A percentile compares a stretch with the other conserved stretches of the same genome.
phyloP scores from a whole-genome alignment of 2,797 vertebrate genomes.

The Rhadinocentrus ornatus region DNA sequence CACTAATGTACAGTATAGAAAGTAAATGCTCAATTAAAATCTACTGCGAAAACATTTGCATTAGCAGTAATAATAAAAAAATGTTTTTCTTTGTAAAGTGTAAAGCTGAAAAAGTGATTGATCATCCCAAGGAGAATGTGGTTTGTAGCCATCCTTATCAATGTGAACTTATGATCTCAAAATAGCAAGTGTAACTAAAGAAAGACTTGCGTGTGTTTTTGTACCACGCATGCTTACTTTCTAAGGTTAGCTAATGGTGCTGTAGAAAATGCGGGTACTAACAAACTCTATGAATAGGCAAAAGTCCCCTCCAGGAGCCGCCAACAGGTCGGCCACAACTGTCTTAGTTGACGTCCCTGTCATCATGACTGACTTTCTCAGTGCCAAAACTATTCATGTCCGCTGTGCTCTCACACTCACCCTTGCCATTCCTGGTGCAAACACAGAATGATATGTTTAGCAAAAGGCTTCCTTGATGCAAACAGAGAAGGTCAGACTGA shows the following conservation, averaged over 20 bases:
- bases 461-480: conserved; percentile 63
- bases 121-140: too few relatives aligned
- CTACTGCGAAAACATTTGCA: too few relatives aligned
- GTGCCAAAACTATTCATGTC: conserved; percentile 43
- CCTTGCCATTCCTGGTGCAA: conserved; percentile 60
- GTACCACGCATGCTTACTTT: background rate
- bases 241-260: conserved; percentile 11
- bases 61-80: too few relatives aligned
- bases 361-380: conserved; percentile 50
- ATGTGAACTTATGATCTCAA: too few relatives aligned
- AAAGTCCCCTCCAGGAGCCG: conserved; percentile 42
- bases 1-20: too few relatives aligned
- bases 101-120: too few relatives aligned
- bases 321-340: conserved; percentile 54
- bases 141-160: too few relatives aligned
- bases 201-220: too few relatives aligned
- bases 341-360: conserved; percentile 54
- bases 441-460: conserved; percentile 69
- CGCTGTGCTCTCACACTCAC: conserved; percentile 18
- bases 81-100: too few relatives aligned
- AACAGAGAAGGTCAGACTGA: conserved; percentile 73
- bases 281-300: conserved; percentile 45
- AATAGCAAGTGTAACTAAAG: too few relatives aligned
- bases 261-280: conserved; percentile 40
- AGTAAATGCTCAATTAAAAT: too few relatives aligned